Evolutionary conservation across 1,140 invertebrate species (phyloP).

Genomic region (Carposina sasakii): DNA sequence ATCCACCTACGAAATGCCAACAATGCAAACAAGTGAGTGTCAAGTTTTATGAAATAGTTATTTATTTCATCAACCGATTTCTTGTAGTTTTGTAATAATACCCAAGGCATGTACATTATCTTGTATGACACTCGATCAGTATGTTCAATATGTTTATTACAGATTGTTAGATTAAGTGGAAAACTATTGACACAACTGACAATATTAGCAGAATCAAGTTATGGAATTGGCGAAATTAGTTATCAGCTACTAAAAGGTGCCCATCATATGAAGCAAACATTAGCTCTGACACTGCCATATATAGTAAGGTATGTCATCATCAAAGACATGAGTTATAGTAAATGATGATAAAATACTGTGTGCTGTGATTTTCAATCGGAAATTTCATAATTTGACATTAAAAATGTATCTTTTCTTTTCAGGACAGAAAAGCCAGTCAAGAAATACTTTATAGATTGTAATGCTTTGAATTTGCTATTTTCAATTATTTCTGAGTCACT

Average conservation of each 20-base stretch:
- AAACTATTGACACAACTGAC: conserved; percentile 63
- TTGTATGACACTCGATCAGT: too few species aligned
- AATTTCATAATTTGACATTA: too few species aligned
- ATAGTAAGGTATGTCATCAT: conserved; percentile 63
- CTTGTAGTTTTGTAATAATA: too few species aligned
- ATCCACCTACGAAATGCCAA: conserved; percentile 50
- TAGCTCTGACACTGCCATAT: conserved; percentile 70
- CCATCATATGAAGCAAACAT: conserved; percentile 59
- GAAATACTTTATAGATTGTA: conserved; percentile 63
- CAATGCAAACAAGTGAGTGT: conserved; percentile 63
- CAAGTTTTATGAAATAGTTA: background rate
- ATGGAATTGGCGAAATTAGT: conserved; percentile 73
- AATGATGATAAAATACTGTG: background rate
- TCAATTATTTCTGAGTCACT: conserved; percentile 43
- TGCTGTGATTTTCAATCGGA: background rate
- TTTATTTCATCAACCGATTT: too few species aligned
- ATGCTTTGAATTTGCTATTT: conserved; percentile 55
- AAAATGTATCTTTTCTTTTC: conserved; percentile 27
- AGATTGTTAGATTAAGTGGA: conserved; percentile 50
- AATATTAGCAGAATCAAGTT: conserved; percentile 66
- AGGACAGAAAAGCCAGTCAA: conserved; percentile 58
- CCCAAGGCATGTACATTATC: too few species aligned
- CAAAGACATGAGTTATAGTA: background rate
- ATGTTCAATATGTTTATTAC: too few species aligned
- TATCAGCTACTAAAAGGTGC: conserved; percentile 67